phyloP scores from a whole-genome alignment of 2,888 invertebrate species.

The Apodemia duryi region DNA sequence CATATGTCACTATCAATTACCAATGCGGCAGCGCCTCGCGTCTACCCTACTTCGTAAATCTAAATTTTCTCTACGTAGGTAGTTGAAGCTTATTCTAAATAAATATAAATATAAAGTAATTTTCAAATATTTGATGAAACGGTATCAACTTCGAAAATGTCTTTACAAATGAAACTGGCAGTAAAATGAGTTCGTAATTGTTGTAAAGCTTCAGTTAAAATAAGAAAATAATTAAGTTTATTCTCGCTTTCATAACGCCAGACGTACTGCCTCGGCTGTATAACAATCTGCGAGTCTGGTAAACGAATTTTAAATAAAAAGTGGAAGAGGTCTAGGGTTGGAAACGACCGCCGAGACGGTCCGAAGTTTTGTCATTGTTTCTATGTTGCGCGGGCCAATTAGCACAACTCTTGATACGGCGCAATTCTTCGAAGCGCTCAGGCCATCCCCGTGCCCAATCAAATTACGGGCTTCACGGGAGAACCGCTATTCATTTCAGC shows the following conservation, averaged over 20 bases:
- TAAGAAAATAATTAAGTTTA: slow-evolving; percentile 60
- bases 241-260: slow-evolving; percentile 58
- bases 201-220: slow-evolving; percentile 43
- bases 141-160: slow-evolving; percentile 16
- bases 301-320: slow-evolving; percentile 77
- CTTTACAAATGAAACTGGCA: slow-evolving; percentile 20
- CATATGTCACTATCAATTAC: too few relatives aligned
- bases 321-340: slow-evolving; percentile 56
- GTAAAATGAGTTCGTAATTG: slow-evolving; percentile 34
- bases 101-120: slow-evolving; percentile 5
- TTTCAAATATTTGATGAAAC: neutral
- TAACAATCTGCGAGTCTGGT: slow-evolving; percentile 68
- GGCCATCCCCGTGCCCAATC: slow-evolving; percentile 57
- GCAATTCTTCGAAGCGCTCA: slow-evolving; percentile 46
- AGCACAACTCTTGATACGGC: slow-evolving; percentile 60
- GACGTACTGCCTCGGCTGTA: slow-evolving; percentile 51
- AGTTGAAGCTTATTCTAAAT: slow-evolving; percentile 19
- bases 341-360: slow-evolving; percentile 54
- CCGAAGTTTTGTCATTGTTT: slow-evolving; percentile 76
- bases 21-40: slow-evolving; percentile 43
- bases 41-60: slow-evolving; percentile 34
- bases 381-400: slow-evolving; percentile 75
- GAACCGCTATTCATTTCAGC: slow-evolving; percentile 48
- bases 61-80: slow-evolving; percentile 55
- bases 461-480: slow-evolving; percentile 51